Percentiles rank a stretch among this genome's conserved stretches.
Evolutionary conservation across 2,113 vertebrate species (phyloP).

Genomic region (Osmerus eperlanus): DNA sequence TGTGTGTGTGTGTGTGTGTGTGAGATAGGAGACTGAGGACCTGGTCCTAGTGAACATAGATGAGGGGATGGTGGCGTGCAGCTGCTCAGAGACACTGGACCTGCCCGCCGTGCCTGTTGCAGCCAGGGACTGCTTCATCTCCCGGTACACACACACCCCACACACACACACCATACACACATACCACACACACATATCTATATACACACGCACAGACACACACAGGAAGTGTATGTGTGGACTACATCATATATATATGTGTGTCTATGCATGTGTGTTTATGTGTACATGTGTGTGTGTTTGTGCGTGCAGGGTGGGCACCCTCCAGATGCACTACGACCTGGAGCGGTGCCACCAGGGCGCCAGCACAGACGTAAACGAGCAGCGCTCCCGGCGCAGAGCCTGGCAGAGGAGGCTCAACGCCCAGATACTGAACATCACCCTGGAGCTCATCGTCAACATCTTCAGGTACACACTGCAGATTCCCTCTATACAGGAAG

Average conservation of each 20-base stretch:
- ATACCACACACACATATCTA: no score
- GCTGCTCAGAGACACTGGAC: constrained; percentile 55
- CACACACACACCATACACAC: no score
- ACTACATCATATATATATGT: background rate
- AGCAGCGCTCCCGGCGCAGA: constrained; percentile 69
- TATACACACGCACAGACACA: background rate
- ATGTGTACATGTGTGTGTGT: constrained; percentile 14
- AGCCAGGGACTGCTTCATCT: constrained; percentile 80
- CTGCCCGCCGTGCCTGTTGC: constrained; percentile 78
- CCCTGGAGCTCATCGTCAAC: constrained; percentile 85
- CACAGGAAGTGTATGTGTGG: no score
- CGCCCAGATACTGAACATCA: constrained; percentile 77
- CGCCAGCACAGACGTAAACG: constrained; percentile 72
- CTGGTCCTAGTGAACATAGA: constrained; percentile 89
- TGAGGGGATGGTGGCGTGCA: constrained; percentile 75
- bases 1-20: background rate
- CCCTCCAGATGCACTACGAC: constrained; percentile 85
- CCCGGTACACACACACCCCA: constrained; percentile 68
- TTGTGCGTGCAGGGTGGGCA: constrained; percentile 69
- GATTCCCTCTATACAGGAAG: no score
- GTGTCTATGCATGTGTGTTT: background rate
- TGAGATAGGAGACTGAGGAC: constrained; percentile 85
- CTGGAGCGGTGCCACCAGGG: constrained; percentile 79
- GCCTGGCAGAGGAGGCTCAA: constrained; percentile 87
- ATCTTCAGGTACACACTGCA: constrained; percentile 81